These are phyloP conservation scores for Lucilia sericata DNA, from an alignment of 1,140 invertebrate species.

Conservation along the genomic window DNA sequence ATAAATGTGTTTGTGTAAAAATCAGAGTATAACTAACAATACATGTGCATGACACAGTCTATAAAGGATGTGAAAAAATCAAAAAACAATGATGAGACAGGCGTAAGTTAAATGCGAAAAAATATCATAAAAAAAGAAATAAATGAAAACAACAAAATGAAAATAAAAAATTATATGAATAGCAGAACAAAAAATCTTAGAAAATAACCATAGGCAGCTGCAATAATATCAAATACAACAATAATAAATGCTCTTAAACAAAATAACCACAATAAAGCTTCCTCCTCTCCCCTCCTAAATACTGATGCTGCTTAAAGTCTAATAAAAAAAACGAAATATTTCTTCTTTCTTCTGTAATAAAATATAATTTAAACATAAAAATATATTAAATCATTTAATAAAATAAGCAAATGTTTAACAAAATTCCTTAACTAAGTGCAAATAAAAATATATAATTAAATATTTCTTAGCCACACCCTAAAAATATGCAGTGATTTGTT, in stretches of 20 bases:
- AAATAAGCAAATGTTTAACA: background rate
- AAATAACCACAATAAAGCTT: too few species aligned
- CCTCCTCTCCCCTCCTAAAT: too few species aligned
- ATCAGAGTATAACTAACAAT: background rate
- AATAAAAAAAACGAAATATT: background rate
- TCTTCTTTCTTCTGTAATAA: background rate
- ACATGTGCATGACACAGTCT: background rate
- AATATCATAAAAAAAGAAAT: background rate
- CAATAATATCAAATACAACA: too few species aligned
- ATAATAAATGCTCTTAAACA: too few species aligned
- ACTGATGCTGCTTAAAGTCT: too few species aligned
- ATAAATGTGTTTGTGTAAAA: background rate
- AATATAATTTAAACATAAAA: background rate
- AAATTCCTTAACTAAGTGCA: background rate
- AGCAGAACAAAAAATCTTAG: background rate
- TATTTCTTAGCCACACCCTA: conserved; percentile 12
- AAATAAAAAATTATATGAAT: too few species aligned
- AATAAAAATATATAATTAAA: background rate
- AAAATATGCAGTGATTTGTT: background rate
- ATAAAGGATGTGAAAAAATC: too few species aligned
- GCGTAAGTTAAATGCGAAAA: too few species aligned
- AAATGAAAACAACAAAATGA: background rate
- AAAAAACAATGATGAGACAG: too few species aligned
- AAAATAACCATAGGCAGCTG: too few species aligned
- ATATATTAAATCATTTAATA: background rate